Base-by-base conservation (phyloP, 1,140 invertebrate genomes). In the Hydropsyche tenuis region DNA sequence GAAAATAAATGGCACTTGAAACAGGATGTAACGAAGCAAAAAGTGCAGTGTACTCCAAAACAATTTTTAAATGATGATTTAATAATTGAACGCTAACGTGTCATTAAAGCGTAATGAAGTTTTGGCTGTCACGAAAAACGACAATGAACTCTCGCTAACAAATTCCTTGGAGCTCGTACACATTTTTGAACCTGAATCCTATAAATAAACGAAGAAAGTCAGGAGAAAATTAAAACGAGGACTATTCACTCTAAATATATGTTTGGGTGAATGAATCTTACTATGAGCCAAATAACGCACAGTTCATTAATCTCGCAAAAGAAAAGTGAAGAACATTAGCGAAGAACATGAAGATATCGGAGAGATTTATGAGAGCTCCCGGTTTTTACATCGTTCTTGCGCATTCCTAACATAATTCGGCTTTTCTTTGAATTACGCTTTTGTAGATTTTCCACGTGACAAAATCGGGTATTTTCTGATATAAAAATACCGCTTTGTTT, bases 401-500 rank as follows among this genome's bases (percentile, higher is more conserved):
- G 9, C 51, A 53, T 53, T 53, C 51, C 18, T 16, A n/a, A 18
- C 18, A 53, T 53, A 20, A 22, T 53, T 53, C 20, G 37, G 5
- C 37, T 43, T 43, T 43, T n/a, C n/a, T 43, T 43, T 43, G 5
- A 43, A 43, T 12, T 6, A 43, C 37, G 37, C 12, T 48, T n/a
- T 48, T 16, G 4, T 14, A 7, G 4, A 48, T 12, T 14, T 4
- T 48, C 3, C 14, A 14, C 14, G 16, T 48, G 30, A 11, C 9
- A 63, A 45, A 66, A 68, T 42, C 18, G 42, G 3, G 64, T 18
- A 68, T 3, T 48, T 68, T 48, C 25, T 22, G 9, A 37, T 3
- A 37, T 37, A 48, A 25, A 48, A 56, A 37, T 27, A 25, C 48
- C 51, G 46, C 43, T 45, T 37, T 70, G 68, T 70, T 68, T 68